Conservation (phyloP, 2,888 invertebrate genomes). For the Alsophila aescularia region DNA sequence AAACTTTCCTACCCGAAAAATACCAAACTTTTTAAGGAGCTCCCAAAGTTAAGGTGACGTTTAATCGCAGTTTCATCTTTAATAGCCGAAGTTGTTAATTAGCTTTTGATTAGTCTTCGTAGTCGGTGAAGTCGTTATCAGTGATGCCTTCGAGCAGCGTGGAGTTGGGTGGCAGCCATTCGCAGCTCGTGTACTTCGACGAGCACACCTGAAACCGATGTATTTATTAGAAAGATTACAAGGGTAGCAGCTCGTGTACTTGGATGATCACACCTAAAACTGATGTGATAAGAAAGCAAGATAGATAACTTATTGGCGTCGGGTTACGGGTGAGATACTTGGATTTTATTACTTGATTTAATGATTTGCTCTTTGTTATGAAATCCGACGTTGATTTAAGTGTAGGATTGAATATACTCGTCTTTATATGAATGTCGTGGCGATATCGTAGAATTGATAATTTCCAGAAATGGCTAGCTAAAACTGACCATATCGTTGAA, state of each 20-base stretch:
- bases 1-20: constrained; percentile 21
- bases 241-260: constrained; percentile 57
- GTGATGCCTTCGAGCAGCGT: constrained; percentile 69
- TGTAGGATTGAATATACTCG: not conserved
- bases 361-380: no score
- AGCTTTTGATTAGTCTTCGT: constrained; percentile 42
- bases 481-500: no score
- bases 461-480: no score
- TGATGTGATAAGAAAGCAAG: constrained; percentile 24
- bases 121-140: constrained; percentile 45
- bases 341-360: constrained; percentile 8
- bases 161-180: constrained; percentile 86
- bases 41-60: constrained; percentile 34
- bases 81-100: constrained; percentile 40
- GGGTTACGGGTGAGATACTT: constrained; percentile 7
- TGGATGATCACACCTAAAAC: constrained; percentile 62
- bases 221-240: constrained; percentile 29
- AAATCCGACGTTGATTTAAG: no score
- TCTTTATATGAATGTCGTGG: not conserved
- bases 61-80: constrained; percentile 41
- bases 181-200: constrained; percentile 63
- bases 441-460: no score
- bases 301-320: constrained; percentile 9
- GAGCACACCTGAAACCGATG: constrained; percentile 58
- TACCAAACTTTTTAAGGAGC: constrained; percentile 22